These are phyloP conservation scores for Drosophila watanabei DNA, from an alignment of 1,140 invertebrate genomes.

Conservation along the genomic window DNA sequence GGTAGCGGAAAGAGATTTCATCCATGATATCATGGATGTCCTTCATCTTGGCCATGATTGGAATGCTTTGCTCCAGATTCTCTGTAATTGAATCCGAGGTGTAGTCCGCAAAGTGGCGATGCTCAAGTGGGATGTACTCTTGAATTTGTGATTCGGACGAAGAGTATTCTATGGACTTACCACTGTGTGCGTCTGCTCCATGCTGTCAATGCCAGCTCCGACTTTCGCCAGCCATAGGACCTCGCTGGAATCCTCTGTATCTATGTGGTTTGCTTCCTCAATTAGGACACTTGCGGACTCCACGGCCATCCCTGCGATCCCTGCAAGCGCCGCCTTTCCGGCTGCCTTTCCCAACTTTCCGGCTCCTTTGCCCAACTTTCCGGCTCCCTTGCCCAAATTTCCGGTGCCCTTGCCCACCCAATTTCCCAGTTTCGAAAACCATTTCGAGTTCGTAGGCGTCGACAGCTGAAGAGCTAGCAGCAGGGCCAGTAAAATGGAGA, in stretches of 20 bases:
- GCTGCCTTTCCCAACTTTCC: neutral
- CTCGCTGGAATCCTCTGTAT: neutral
- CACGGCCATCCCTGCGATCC: neutral
- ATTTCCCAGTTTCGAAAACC: neutral
- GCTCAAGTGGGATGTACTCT: neutral
- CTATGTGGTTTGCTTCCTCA: neutral
- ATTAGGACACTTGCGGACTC: neutral
- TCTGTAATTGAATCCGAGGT: neutral
- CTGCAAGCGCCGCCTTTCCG: neutral
- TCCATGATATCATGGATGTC: neutral
- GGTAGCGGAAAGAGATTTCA: neutral
- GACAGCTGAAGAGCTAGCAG: neutral
- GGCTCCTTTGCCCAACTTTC: neutral
- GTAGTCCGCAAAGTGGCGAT: slow-evolving; percentile 5
- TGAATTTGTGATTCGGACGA: neutral
- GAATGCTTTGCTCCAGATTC: neutral
- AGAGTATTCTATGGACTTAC: neutral
- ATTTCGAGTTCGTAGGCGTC: neutral
- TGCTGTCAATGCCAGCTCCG: neutral
- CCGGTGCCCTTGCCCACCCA: neutral
- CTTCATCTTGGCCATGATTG: neutral
- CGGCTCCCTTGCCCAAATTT: neutral
- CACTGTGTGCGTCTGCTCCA: neutral
- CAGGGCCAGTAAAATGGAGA: neutral
- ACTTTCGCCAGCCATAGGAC: neutral